phyloP scores from a whole-genome alignment of 1,140 invertebrate species.

The Heliconius congener region DNA sequence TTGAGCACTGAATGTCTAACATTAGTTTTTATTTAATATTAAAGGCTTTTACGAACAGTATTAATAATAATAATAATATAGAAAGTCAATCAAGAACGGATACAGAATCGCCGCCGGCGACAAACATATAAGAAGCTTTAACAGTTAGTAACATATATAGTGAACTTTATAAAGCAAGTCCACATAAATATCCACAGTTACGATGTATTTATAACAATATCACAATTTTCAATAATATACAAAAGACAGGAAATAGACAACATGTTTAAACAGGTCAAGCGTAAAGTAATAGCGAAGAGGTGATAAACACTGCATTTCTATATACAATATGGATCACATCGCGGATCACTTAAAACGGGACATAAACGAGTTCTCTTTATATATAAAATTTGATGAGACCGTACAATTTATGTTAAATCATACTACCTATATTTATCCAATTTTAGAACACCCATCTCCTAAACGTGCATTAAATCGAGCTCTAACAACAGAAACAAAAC shows the following conservation, averaged over 20 bases:
- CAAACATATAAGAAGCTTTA: conserved; percentile 48
- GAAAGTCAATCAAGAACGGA: conserved; percentile 39
- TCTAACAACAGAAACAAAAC: conserved; percentile 54
- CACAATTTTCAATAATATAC: conserved; percentile 81
- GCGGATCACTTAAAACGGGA: conserved; percentile 58
- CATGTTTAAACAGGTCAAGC: conserved; percentile 74
- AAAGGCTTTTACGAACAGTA: conserved; percentile 46
- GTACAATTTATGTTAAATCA: conserved; percentile 50
- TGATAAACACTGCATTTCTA: conserved; percentile 64
- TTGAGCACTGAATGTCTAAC: conserved; percentile 59
- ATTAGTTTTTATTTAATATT: conserved; percentile 42
- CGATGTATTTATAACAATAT: conserved; percentile 77
- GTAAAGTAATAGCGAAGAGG: conserved; percentile 69
- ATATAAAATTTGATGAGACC: conserved; percentile 63
- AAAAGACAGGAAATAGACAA: conserved; percentile 73
- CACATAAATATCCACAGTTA: conserved; percentile 69
- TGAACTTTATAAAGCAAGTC: conserved; percentile 59
- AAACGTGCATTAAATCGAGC: conserved; percentile 59
- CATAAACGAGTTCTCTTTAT: conserved; percentile 45
- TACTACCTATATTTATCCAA: conserved; percentile 59
- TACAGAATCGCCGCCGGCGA: conserved; percentile 32
- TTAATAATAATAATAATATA: conserved; percentile 44
- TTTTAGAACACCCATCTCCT: conserved; percentile 70
- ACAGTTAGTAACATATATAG: conserved; percentile 55
- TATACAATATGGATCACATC: conserved; percentile 58